Percentiles rank a stretch among this genome's conserved stretches.
These are phyloP conservation scores for Polyploca ridens DNA, from an alignment of 2,888 invertebrate species.

Conservation along the genomic window DNA sequence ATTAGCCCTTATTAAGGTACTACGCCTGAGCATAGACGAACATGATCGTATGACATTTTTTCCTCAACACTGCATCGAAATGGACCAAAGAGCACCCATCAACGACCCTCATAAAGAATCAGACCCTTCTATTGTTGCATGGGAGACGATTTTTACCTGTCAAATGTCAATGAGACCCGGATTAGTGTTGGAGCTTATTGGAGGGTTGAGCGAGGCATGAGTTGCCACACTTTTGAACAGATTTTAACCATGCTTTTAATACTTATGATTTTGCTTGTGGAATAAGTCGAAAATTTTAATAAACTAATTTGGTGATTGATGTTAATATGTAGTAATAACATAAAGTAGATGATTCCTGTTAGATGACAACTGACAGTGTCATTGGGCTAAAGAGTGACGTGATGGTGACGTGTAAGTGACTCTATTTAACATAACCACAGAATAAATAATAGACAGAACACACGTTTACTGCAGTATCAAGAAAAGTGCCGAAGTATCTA, in stretches of 20 bases:
- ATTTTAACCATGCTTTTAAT: background rate
- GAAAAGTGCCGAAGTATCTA: no score
- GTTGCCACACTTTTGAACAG: conserved; percentile 3
- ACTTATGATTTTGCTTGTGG: background rate
- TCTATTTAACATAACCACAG: no score
- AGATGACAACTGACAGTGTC: no score
- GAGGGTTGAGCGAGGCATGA: conserved; percentile 32
- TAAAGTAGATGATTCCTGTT: no score
- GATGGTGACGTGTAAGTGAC: no score
- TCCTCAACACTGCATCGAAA: conserved; percentile 30
- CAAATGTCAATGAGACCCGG: conserved; percentile 51
- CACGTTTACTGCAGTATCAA: no score
- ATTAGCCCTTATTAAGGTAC: no score
- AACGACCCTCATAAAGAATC: conserved; percentile 52
- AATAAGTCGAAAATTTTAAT: background rate
- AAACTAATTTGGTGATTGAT: no score
- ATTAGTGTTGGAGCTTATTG: conserved; percentile 45
- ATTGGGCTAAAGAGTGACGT: no score
- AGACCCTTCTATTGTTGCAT: conserved; percentile 45
- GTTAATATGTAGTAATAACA: no score
- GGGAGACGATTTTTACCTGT: conserved; percentile 54
- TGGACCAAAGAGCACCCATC: conserved; percentile 39
- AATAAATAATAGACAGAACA: no score
- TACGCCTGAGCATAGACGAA: background rate
- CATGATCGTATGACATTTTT: conserved; percentile 32